Percentiles rank a stretch among this genome's conserved stretches.
Evolutionary conservation across 2,888 invertebrate genomes (phyloP).

Genomic region (Colletes collaris): DNA sequence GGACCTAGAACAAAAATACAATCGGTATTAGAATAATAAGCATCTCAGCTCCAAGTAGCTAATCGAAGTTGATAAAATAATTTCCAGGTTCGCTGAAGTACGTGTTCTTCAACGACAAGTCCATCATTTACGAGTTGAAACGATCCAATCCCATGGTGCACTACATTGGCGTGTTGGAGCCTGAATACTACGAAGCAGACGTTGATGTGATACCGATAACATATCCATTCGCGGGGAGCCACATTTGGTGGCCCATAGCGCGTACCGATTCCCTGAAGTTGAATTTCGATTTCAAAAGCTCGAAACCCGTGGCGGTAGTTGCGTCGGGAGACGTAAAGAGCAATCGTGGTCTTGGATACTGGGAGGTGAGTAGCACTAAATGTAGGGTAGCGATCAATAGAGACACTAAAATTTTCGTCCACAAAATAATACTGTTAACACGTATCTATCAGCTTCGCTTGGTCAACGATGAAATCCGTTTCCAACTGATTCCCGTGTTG

Average conservation of each 20-base stretch:
- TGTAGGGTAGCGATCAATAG: too few species aligned
- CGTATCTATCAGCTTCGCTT: constrained; percentile 86
- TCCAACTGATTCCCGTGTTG: constrained; percentile 90
- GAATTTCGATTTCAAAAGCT: constrained; percentile 94
- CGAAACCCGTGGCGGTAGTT: constrained; percentile 91
- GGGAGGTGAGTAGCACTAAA: constrained; percentile 88
- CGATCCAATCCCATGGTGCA: constrained; percentile 93
- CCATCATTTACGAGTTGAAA: constrained; percentile 94
- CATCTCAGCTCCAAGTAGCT: too few species aligned
- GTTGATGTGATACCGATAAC: constrained; percentile 95
- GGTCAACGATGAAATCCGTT: constrained; percentile 93
- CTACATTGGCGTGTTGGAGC: constrained; percentile 90
- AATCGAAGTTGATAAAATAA: background rate
- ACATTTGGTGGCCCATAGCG: constrained; percentile 94
- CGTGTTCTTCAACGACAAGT: constrained; percentile 96
- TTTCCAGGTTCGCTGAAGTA: constrained; percentile 91
- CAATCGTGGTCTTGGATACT: constrained; percentile 90
- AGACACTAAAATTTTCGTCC: background rate
- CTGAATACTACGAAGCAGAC: constrained; percentile 92
- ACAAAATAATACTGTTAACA: background rate
- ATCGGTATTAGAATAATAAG: too few species aligned
- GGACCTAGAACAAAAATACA: too few species aligned
- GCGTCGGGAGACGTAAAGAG: constrained; percentile 92
- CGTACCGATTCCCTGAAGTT: constrained; percentile 89
- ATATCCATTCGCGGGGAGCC: constrained; percentile 94